Percentiles rank a stretch among this genome's conserved stretches.
Conservation (phyloP, 2,113 vertebrate species). For the Centrocercus urophasianus region DNA sequence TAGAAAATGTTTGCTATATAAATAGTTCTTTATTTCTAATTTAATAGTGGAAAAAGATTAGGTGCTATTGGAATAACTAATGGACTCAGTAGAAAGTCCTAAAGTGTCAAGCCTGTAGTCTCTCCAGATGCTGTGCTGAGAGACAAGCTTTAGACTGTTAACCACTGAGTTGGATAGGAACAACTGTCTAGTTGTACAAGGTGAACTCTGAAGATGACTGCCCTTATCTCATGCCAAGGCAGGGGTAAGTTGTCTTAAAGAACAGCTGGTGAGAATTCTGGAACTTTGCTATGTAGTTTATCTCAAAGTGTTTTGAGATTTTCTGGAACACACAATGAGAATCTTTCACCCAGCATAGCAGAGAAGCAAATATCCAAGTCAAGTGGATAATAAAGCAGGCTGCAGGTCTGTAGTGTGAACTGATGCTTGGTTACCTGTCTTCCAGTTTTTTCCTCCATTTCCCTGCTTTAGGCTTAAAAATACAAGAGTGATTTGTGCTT, state of each 20-base stretch:
- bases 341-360: neutral
- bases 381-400: neutral
- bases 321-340: neutral
- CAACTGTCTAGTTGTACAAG: neutral
- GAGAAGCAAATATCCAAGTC: neutral
- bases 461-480: neutral
- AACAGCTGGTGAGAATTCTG: neutral
- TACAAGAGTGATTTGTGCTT: neutral
- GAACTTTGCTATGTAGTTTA: neutral
- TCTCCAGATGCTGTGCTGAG: neutral
- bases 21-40: conserved; percentile 8
- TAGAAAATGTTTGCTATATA: neutral
- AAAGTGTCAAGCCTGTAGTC: neutral
- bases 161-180: neutral
- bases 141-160: neutral
- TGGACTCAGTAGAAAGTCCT: neutral
- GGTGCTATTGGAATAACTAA: neutral
- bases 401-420: neutral
- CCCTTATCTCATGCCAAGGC: neutral
- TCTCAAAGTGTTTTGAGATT: neutral
- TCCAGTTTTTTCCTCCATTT: neutral
- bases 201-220: neutral
- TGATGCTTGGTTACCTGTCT: neutral
- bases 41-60: neutral
- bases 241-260: neutral